Conservation (phyloP, 2,888 invertebrate genomes). For the Catocala nupta region DNA sequence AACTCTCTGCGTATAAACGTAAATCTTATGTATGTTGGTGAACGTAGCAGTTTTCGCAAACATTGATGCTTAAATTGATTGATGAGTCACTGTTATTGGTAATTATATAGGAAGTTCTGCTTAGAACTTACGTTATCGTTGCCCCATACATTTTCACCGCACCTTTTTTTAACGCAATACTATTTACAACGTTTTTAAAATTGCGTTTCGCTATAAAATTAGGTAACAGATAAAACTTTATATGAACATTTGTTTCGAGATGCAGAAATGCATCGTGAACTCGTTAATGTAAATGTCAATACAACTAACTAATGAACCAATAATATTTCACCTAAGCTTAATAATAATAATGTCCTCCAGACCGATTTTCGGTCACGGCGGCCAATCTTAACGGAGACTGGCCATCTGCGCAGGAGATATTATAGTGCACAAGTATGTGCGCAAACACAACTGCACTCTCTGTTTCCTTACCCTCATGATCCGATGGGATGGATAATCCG, state of each 20-base stretch:
- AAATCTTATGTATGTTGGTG: background rate
- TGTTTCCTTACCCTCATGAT: too few relatives aligned
- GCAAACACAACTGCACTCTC: too few relatives aligned
- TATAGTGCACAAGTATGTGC: too few relatives aligned
- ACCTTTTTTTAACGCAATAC: constrained; percentile 26
- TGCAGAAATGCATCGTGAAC: too few relatives aligned
- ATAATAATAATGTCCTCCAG: too few relatives aligned
- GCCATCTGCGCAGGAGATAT: too few relatives aligned
- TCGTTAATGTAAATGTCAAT: background rate
- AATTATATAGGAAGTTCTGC: constrained; percentile 17
- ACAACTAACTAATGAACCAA: constrained; percentile 10
- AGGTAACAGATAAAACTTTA: constrained; percentile 5
- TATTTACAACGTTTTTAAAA: background rate
- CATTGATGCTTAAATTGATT: constrained; percentile 18
- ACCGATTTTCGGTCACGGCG: too few relatives aligned
- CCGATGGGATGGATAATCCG: too few relatives aligned
- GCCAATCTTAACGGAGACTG: too few relatives aligned
- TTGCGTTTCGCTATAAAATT: constrained; percentile 1
- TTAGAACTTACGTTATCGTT: constrained; percentile 30
- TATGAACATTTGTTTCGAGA: too few relatives aligned
- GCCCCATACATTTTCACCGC: constrained; percentile 26
- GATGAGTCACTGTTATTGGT: constrained; percentile 32
- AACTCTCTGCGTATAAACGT: background rate
- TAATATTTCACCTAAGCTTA: too few relatives aligned
- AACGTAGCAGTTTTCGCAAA: constrained; percentile 18